Percentiles rank a stretch among this genome's conserved stretches.
phyloP scores from a whole-genome alignment of 1,140 invertebrate genomes.

The Achroia grisella region DNA sequence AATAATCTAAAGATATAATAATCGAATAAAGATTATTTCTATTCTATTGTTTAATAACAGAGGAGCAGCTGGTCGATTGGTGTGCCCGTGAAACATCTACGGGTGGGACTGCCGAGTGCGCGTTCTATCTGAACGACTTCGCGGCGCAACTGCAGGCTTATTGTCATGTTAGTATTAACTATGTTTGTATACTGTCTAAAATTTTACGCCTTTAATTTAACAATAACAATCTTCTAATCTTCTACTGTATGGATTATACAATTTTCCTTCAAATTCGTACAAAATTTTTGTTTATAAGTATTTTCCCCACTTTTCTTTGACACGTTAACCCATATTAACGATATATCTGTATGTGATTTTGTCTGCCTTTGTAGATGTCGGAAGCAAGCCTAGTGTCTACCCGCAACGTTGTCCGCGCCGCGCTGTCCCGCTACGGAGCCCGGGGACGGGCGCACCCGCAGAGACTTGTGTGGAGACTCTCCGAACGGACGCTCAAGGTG shows the following conservation, averaged over 20 bases:
- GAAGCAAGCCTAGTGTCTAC: constrained; percentile 77
- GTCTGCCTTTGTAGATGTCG: constrained; percentile 77
- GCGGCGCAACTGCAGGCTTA: constrained; percentile 75
- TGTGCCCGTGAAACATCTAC: constrained; percentile 13
- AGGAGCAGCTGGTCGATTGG: constrained; percentile 44
- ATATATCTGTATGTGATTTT: background rate
- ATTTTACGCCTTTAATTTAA: too few relatives aligned
- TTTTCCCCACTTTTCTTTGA: too few relatives aligned
- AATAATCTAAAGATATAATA: too few relatives aligned
- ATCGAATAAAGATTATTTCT: too few relatives aligned
- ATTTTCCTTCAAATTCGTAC: too few relatives aligned
- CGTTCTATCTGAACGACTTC: constrained; percentile 74
- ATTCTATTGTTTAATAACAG: constrained; percentile 20
- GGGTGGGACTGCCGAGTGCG: constrained; percentile 39
- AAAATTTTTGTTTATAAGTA: too few relatives aligned
- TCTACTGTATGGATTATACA: too few relatives aligned
- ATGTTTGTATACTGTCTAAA: constrained; percentile 4
- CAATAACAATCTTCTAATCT: too few relatives aligned
- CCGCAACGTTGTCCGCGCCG: constrained; percentile 75
- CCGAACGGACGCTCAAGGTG: constrained; percentile 77
- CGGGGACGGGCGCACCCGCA: constrained; percentile 81
- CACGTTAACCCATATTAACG: too few relatives aligned
- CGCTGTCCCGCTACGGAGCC: constrained; percentile 81
- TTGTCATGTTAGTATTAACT: constrained; percentile 71
- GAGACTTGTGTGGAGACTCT: constrained; percentile 82